Conservation (phyloP, 2,113 vertebrate species). For the Loxodonta africana region DNA sequence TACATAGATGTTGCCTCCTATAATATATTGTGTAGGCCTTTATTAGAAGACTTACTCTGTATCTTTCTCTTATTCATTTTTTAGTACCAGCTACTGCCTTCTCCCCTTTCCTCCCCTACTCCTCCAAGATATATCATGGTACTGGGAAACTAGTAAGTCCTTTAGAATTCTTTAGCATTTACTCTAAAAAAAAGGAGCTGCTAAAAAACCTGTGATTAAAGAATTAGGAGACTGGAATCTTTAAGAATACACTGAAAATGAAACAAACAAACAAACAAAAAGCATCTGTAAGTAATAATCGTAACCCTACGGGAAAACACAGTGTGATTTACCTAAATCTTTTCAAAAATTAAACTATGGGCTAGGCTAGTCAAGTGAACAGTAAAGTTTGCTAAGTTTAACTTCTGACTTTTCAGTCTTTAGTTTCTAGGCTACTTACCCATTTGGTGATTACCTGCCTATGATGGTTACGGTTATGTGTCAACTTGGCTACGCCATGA, state of each 20-base stretch:
- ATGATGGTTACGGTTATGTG: too few species aligned
- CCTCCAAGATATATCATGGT: not conserved
- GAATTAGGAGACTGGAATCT: not conserved
- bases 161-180: slow-evolving; percentile 55
- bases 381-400: slow-evolving; percentile 14
- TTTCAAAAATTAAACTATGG: slow-evolving; percentile 59
- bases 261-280: not conserved
- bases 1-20: not conserved
- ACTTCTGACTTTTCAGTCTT: slow-evolving; percentile 25
- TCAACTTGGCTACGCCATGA: too few species aligned
- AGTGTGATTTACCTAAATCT: not conserved
- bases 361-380: not conserved
- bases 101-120: not conserved
- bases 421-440: not conserved
- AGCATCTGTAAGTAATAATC: slow-evolving; percentile 3
- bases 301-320: not conserved
- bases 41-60: not conserved
- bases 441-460: not conserved
- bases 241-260: slow-evolving; percentile 38
- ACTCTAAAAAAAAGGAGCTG: slow-evolving; percentile 30
- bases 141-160: not conserved
- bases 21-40: not conserved
- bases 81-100: not conserved
- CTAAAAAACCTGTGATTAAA: slow-evolving; percentile 8
- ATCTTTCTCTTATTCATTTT: not conserved